Conservation (phyloP, 2,113 vertebrate genomes). For the Lates calcarifer region DNA sequence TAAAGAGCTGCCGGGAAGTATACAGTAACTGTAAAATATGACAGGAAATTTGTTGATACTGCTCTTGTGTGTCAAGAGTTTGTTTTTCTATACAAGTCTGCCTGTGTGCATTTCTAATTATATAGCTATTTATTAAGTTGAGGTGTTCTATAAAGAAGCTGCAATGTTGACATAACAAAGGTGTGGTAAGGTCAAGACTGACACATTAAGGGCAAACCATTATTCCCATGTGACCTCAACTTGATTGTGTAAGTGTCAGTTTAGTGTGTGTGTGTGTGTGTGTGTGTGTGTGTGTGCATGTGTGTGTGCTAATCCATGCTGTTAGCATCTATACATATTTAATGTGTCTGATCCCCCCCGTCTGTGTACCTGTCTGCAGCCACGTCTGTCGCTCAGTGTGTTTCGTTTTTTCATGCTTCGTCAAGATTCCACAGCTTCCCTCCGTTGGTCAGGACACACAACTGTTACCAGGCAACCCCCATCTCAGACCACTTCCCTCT, state of each 20-base stretch:
- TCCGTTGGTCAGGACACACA: conserved; percentile 36
- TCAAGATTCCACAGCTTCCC: conserved; percentile 51
- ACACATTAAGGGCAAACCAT: conserved; percentile 29
- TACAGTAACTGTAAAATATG: background rate
- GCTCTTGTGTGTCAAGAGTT: background rate
- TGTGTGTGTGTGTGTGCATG: background rate
- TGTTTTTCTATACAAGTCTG: background rate
- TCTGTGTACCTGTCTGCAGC: conserved; percentile 27
- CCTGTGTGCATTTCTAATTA: background rate
- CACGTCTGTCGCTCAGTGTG: conserved; percentile 21
- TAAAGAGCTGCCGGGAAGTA: background rate
- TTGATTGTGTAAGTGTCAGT: background rate
- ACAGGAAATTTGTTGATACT: background rate
- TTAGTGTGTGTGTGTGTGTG: background rate
- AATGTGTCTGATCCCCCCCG: conserved; percentile 45
- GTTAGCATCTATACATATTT: conserved; percentile 72
- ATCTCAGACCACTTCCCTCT: conserved; percentile 35
- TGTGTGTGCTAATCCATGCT: conserved; percentile 45
- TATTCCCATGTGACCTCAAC: conserved; percentile 18
- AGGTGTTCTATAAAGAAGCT: background rate
- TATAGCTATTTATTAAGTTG: background rate
- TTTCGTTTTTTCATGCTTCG: conserved; percentile 62
- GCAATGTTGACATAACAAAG: conserved; percentile 36
- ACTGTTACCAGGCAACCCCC: conserved; percentile 71
- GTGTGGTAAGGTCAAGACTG: conserved; percentile 31